Evolutionary conservation across 30 jellyfish, hydroid and myxozoan genomes (phyloP), one percentile per base, ranked within the genome.

Genomic region (Chrysaora quinquecirrha): DNA sequence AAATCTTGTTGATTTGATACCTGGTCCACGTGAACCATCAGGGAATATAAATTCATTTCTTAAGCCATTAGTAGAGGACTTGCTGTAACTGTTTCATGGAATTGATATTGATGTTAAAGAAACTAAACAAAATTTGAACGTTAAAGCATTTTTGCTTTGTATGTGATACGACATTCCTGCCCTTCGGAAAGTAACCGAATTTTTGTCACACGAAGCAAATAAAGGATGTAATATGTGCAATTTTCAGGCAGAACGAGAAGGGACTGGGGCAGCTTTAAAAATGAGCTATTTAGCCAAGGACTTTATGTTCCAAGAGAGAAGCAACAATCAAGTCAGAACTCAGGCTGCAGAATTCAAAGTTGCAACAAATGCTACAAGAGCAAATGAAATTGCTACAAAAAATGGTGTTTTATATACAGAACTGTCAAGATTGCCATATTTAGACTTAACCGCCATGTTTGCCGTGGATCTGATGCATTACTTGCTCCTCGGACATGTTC

Each of bases 381-480:
- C 76, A 24, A 64, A 64, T 20, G 61, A 64, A 64, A 64, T 30
- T 3, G 76, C 76, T n/a, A n/a, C n/a, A n/a, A n/a, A n/a, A n/a
- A n/a, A n/a, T n/a, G n/a, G n/a, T n/a, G n/a, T n/a, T n/a, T n/a
- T n/a, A n/a, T n/a, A n/a, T n/a, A n/a, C n/a, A n/a, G n/a, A n/a
- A n/a, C n/a, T n/a, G n/a, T n/a, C n/a, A n/a, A n/a, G n/a, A n/a
- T n/a, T n/a, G n/a, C n/a, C n/a, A n/a, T n/a, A n/a, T n/a, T n/a
- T n/a, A n/a, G n/a, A n/a, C n/a, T n/a, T n/a, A n/a, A n/a, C n/a
- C n/a, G n/a, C n/a, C n/a, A n/a, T n/a, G n/a, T n/a, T n/a, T n/a
- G n/a, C n/a, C n/a, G n/a, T n/a, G n/a, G n/a, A n/a, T n/a, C n/a
- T n/a, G n/a, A n/a, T n/a, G n/a, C n/a, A n/a, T n/a, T n/a, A n/a